These are phyloP conservation scores for Andinoacara biseriatus DNA, from an alignment of 2,113 vertebrate species.

Conservation along the genomic window DNA sequence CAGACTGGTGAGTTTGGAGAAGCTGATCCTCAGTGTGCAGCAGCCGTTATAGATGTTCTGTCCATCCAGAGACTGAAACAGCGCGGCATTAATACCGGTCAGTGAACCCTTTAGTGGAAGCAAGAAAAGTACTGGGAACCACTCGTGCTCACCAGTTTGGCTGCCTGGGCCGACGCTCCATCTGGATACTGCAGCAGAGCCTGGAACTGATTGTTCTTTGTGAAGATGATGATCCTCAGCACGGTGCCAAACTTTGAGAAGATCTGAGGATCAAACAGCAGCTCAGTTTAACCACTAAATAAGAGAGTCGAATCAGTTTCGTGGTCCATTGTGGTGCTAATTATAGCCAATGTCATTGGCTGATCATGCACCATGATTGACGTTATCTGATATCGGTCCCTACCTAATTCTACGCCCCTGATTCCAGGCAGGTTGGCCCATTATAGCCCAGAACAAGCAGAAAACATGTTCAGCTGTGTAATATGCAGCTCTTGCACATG, in stretches of 20 bases:
- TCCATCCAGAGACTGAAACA: constrained; percentile 89
- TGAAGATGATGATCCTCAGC: constrained; percentile 95
- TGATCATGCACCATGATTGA: too few species aligned
- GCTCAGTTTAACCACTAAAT: background rate
- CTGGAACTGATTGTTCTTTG: constrained; percentile 97
- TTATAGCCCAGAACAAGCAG: too few species aligned
- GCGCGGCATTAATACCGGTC: background rate
- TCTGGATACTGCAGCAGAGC: constrained; percentile 92
- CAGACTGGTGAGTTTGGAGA: constrained; percentile 94
- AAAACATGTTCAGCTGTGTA: too few species aligned
- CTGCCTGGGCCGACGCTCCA: constrained; percentile 88
- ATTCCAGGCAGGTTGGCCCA: too few species aligned
- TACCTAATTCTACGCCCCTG: too few species aligned
- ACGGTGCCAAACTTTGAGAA: constrained; percentile 96
- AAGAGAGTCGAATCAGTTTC: background rate
- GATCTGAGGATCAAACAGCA: constrained; percentile 81
- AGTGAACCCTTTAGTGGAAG: background rate
- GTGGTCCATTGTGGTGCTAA: too few species aligned
- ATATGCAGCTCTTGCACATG: too few species aligned
- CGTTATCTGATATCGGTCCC: too few species aligned
- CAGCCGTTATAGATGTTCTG: constrained; percentile 98
- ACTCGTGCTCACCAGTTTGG: constrained; percentile 88
- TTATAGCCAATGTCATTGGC: too few species aligned
- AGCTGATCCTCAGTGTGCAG: constrained; percentile 93
- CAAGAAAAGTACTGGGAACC: background rate